Evolutionary conservation across 64 coral and sea anemone genomes (phyloP).

Genomic region (Acropora yongei): DNA sequence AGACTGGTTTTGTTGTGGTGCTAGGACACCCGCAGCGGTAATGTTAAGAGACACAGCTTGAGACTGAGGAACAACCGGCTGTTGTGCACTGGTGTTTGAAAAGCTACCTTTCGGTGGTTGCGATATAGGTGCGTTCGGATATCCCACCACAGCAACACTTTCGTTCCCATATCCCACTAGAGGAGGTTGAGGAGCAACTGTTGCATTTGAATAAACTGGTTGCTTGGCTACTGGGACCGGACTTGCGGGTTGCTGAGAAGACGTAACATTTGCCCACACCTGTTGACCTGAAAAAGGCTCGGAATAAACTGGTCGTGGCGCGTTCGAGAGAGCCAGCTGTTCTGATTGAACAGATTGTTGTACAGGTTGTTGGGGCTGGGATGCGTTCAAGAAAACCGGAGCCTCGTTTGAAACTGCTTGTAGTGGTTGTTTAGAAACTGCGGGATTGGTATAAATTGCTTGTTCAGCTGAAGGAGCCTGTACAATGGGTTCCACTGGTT

Average conservation of each 20-base stretch:
- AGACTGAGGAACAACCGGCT: not conserved
- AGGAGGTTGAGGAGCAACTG: conserved; percentile 4
- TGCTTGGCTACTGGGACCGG: not conserved
- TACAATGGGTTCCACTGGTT: not conserved
- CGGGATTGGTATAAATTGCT: not conserved
- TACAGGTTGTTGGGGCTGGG: not conserved
- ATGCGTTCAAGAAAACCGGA: not conserved
- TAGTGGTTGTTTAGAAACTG: not conserved
- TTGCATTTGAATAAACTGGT: conserved; percentile 2
- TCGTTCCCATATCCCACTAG: not conserved
- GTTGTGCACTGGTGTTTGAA: not conserved
- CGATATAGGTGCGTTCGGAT: not conserved
- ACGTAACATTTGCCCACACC: not conserved
- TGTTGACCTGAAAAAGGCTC: not conserved
- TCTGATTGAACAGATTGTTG: not conserved
- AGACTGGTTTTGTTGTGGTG: not conserved
- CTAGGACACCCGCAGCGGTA: not conserved
- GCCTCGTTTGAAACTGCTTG: not conserved
- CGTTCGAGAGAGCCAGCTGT: conserved; percentile 3
- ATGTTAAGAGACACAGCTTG: not conserved
- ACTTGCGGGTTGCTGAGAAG: not conserved
- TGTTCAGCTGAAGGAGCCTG: not conserved
- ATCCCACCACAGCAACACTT: not conserved
- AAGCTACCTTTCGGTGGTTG: not conserved
- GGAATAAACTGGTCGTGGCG: conserved; percentile 8